Percentiles rank a stretch among this genome's conserved stretches.
These are phyloP conservation scores for Ariolimax columbianus DNA, from an alignment of 2,888 invertebrate species.

Conservation along the genomic window DNA sequence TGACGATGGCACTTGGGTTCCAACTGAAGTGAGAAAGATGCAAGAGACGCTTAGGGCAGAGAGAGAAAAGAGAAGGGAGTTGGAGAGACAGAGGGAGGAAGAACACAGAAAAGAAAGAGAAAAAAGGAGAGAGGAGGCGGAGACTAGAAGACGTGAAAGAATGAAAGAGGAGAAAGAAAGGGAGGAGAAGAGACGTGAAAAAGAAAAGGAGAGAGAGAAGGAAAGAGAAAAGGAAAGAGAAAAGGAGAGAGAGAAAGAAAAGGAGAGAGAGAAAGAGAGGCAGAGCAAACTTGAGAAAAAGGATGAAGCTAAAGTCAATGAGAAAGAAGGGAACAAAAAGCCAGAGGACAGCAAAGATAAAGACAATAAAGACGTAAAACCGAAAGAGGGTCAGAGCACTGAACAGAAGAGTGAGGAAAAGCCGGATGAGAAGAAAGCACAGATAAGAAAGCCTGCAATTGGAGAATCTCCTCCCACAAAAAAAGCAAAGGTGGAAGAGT, in stretches of 20 bases:
- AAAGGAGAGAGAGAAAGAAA: background rate
- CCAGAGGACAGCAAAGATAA: background rate
- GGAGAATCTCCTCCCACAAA: constrained; percentile 5
- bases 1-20: constrained; percentile 41
- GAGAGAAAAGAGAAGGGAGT: constrained; percentile 36
- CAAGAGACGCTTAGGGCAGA: constrained; percentile 31
- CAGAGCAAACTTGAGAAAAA: background rate
- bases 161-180: constrained; percentile 13
- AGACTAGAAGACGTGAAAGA: constrained; percentile 36
- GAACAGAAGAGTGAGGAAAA: background rate
- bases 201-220: background rate
- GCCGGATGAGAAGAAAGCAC: background rate
- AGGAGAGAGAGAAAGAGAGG: background rate
- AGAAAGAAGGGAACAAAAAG: constrained; percentile 17
- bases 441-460: background rate
- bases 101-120: constrained; percentile 34
- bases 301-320: background rate
- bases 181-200: constrained; percentile 23
- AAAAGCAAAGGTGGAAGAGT: constrained; percentile 29
- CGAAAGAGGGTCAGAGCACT: background rate
- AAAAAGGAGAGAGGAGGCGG: constrained; percentile 26
- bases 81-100: constrained; percentile 38
- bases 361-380: background rate
- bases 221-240: constrained; percentile 1
- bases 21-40: constrained; percentile 31